Conservation (phyloP, 2,113 vertebrate genomes). For the Myanophis thanlyinensis region DNA sequence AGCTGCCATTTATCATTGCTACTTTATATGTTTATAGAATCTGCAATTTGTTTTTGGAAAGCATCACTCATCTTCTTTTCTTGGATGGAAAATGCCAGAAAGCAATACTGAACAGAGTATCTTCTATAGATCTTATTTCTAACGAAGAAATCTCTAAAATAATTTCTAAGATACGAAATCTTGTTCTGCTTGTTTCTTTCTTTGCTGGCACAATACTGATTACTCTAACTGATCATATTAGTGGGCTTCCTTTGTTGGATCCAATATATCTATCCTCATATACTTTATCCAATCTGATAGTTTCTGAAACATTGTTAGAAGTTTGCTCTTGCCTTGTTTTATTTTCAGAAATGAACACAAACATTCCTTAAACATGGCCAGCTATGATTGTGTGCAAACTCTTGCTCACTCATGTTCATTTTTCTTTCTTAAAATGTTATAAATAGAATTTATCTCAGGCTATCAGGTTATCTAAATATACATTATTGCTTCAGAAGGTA, state of each 20-base stretch:
- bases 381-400: neutral
- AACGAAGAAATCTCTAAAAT: too few species aligned
- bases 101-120: neutral
- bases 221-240: neutral
- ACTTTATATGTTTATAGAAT: neutral
- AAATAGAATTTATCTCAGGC: neutral
- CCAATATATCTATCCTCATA: neutral
- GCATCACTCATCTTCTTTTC: neutral
- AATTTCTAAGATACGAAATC: too few species aligned
- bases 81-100: neutral
- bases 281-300: neutral
- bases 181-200: neutral
- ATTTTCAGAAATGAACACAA: neutral
- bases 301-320: neutral
- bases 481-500: neutral
- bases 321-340: neutral
- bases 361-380: neutral
- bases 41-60: neutral
- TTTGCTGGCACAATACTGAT: neutral
- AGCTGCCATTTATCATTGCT: neutral
- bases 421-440: neutral
- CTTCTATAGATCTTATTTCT: neutral
- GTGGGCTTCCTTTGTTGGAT: neutral
- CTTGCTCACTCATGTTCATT: neutral
- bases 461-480: neutral